phyloP scores from a whole-genome alignment of 2,113 vertebrate genomes.

The Microtus oregoni region DNA sequence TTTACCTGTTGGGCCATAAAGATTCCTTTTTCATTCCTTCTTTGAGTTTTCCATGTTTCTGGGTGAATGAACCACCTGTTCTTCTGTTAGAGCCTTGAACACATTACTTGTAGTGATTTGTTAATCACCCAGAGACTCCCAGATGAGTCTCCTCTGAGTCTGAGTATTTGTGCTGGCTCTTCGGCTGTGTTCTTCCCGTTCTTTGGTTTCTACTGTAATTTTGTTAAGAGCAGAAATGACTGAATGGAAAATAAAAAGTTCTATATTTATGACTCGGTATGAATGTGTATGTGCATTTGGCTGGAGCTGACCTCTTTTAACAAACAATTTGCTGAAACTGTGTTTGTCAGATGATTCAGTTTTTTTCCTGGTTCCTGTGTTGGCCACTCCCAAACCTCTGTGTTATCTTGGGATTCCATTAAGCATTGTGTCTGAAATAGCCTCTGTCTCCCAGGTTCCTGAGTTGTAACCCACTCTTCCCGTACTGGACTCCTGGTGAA shows the following conservation, averaged over 20 bases:
- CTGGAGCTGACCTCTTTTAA: background rate
- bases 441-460: background rate
- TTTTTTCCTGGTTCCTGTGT: background rate
- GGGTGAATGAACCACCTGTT: background rate
- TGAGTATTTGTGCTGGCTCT: background rate
- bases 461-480: background rate
- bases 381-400: background rate
- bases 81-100: background rate
- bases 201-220: conserved; percentile 15
- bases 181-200: background rate
- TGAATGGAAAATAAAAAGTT: background rate
- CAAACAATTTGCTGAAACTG: background rate
- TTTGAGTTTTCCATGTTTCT: background rate
- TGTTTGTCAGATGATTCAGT: too few species aligned
- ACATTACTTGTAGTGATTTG: background rate
- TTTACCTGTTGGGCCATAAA: background rate
- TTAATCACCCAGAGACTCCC: background rate
- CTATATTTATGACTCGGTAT: background rate
- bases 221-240: conserved; percentile 23
- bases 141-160: background rate
- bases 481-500: background rate
- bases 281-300: background rate
- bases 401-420: background rate
- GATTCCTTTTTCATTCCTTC: conserved; percentile 20
- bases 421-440: background rate